Conservation (phyloP, 2,888 invertebrate genomes). For the Pasiphila rectangulata region DNA sequence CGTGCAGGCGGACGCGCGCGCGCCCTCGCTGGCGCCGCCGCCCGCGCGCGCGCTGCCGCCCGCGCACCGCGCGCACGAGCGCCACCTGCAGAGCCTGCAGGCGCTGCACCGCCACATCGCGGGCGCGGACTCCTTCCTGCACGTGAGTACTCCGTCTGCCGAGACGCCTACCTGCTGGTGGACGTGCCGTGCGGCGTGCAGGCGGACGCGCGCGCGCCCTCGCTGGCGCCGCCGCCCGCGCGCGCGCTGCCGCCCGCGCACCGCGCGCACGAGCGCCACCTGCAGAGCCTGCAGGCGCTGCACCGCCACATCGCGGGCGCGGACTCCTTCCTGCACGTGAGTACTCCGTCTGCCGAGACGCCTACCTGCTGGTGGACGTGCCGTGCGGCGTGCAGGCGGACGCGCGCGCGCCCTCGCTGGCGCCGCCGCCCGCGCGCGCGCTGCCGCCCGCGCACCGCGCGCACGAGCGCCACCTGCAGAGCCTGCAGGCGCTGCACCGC, state of each 20-base stretch:
- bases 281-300: constrained; percentile 61
- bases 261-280: constrained; percentile 52
- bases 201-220: too few species aligned
- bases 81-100: constrained; percentile 55
- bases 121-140: constrained; percentile 81
- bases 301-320: constrained; percentile 51
- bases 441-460: constrained; percentile 56
- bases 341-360: background rate
- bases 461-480: constrained; percentile 53
- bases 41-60: constrained; percentile 50
- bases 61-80: constrained; percentile 56
- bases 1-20: too few species aligned
- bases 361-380: constrained; percentile 82
- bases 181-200: constrained; percentile 96
- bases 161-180: background rate
- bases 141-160: constrained; percentile 23
- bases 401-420: too few species aligned
- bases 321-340: constrained; percentile 81
- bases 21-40: constrained; percentile 89
- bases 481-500: constrained; percentile 58
- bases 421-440: constrained; percentile 73
- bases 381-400: constrained; percentile 93
- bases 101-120: constrained; percentile 60
- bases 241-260: constrained; percentile 48
- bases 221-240: constrained; percentile 86